These are phyloP conservation scores for Aeoliscus strigatus DNA, from an alignment of 2,797 vertebrate species.

Conservation along the genomic window DNA sequence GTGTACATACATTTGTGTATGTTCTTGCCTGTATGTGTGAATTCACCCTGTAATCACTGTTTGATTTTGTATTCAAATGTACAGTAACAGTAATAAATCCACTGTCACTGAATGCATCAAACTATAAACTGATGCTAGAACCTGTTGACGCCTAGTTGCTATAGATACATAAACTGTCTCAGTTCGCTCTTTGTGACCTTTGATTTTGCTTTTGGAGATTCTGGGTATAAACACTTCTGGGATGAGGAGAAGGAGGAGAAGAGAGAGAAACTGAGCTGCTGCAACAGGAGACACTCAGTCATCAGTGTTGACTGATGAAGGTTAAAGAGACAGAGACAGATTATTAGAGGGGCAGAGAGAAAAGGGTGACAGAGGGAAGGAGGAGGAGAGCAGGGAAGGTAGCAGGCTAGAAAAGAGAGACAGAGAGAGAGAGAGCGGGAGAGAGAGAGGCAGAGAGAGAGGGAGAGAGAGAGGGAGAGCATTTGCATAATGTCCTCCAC, in stretches of 20 bases:
- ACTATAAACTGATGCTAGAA: no score
- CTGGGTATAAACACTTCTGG: constrained; percentile 29
- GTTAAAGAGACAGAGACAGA: constrained; percentile 68
- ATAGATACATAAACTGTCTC: constrained; percentile 5
- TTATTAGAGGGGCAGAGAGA: constrained; percentile 43
- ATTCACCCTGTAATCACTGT: no score
- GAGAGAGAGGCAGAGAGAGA: constrained; percentile 60
- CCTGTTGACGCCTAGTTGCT: no score
- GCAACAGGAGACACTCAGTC: constrained; percentile 51
- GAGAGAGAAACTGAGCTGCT: constrained; percentile 16
- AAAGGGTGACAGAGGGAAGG: constrained; percentile 33
- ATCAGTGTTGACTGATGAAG: constrained; percentile 64
- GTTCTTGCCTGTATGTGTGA: no score
- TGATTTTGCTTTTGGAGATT: constrained; percentile 35
- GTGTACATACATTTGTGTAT: no score
- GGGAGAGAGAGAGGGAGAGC: constrained; percentile 80
- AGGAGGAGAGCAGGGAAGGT: constrained; percentile 37
- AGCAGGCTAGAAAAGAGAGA: constrained; percentile 50
- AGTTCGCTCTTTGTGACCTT: constrained; percentile 18
- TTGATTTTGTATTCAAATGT: no score
- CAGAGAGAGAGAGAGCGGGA: constrained; percentile 59
- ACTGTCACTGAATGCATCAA: no score
- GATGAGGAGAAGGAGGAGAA: constrained; percentile 14
- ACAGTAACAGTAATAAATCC: no score
- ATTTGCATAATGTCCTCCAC: constrained; percentile 99